Conservation (phyloP, 1,140 invertebrate species). For the Elymnias hypermnestra region DNA sequence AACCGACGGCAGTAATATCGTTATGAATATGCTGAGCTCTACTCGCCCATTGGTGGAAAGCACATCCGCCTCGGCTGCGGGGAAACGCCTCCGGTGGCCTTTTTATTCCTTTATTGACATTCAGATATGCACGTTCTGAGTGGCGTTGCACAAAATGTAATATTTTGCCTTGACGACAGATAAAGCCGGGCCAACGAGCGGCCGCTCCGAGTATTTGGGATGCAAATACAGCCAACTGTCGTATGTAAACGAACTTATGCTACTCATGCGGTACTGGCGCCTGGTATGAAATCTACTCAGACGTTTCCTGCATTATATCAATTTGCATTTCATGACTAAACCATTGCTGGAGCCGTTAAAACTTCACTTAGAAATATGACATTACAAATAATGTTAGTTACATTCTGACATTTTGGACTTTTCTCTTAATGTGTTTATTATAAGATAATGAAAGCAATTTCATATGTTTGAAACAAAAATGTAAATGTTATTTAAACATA, state of each 20-base stretch:
- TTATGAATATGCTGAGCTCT: slow-evolving; percentile 71
- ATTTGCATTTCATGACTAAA: slow-evolving; percentile 68
- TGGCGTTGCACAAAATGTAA: slow-evolving; percentile 71
- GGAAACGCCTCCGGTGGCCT: slow-evolving; percentile 69
- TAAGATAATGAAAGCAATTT: too few relatives aligned
- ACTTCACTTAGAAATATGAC: neutral
- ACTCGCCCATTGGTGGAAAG: slow-evolving; percentile 66
- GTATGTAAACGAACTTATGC: slow-evolving; percentile 74
- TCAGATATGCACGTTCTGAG: slow-evolving; percentile 72
- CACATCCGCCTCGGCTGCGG: slow-evolving; percentile 60
- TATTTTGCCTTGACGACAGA: slow-evolving; percentile 66
- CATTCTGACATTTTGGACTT: neutral
- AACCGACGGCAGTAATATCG: slow-evolving; percentile 72
- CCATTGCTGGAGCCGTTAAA: slow-evolving; percentile 1
- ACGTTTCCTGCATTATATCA: slow-evolving; percentile 74
- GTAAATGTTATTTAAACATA: too few relatives aligned
- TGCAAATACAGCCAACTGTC: slow-evolving; percentile 69
- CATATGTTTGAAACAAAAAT: too few relatives aligned
- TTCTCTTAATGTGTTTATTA: too few relatives aligned
- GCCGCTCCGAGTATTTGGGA: slow-evolving; percentile 66
- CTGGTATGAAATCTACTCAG: slow-evolving; percentile 71
- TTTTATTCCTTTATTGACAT: slow-evolving; percentile 73
- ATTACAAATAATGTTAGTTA: neutral
- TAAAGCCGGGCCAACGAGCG: slow-evolving; percentile 61
- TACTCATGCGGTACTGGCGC: slow-evolving; percentile 64